phyloP scores from a whole-genome alignment of 2,113 vertebrate species.

The Carassius auratus region DNA sequence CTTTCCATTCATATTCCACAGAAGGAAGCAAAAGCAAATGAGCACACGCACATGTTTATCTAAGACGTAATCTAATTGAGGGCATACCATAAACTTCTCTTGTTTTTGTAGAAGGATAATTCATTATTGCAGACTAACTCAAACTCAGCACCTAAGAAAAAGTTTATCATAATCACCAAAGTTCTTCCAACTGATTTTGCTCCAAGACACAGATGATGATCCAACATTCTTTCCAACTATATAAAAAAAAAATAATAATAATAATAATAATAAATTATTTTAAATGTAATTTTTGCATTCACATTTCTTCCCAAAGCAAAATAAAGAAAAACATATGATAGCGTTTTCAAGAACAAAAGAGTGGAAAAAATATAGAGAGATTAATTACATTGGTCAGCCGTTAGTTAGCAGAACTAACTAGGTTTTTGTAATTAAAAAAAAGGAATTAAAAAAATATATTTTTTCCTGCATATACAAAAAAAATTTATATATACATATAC shows the following conservation, averaged over 20 bases:
- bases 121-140: background rate
- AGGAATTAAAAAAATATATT: too few species aligned
- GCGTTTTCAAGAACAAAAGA: too few species aligned
- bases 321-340: too few species aligned
- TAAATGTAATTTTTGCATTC: too few species aligned
- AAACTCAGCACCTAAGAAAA: background rate
- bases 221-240: background rate
- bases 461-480: too few species aligned
- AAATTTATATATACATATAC: too few species aligned
- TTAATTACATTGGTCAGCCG: too few species aligned
- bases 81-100: background rate
- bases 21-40: constrained; percentile 7
- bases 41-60: background rate
- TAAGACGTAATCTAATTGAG: background rate
- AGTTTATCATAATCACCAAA: background rate
- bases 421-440: background rate
- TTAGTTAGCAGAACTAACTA: too few species aligned
- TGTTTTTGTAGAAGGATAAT: background rate
- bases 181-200: background rate
- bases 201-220: background rate
- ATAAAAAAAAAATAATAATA: too few species aligned
- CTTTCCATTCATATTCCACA: background rate
- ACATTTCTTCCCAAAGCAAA: too few species aligned
- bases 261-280: too few species aligned
- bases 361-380: too few species aligned